Evolutionary conservation across 2,797 vertebrate genomes (phyloP).

Genomic region (Setipinna tenuifilis): DNA sequence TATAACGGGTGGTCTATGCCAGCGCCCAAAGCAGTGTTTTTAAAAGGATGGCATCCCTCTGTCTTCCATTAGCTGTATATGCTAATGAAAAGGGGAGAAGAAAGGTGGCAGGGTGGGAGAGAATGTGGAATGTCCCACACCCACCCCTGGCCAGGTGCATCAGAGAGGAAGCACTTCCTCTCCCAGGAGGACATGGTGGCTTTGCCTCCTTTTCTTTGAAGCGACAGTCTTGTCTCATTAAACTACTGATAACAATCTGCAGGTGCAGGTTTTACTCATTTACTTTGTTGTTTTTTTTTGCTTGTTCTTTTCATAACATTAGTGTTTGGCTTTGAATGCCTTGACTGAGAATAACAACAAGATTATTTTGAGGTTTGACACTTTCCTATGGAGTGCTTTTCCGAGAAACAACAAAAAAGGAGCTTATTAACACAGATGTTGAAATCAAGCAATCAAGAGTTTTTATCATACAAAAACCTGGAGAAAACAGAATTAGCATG

Average conservation of each 20-base stretch:
- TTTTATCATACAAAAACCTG: not conserved
- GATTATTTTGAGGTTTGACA: slow-evolving; percentile 1
- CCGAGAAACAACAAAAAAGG: not conserved
- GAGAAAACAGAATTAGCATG: not conserved
- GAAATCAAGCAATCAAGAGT: not conserved
- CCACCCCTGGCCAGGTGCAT: slow-evolving; percentile 40
- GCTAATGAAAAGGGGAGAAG: slow-evolving; percentile 39
- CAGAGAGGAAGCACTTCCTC: not conserved
- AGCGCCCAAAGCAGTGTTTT: slow-evolving; percentile 27
- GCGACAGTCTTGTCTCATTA: not conserved
- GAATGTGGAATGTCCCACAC: slow-evolving; percentile 44
- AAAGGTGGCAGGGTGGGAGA: slow-evolving; percentile 14
- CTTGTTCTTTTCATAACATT: not conserved
- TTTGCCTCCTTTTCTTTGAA: not conserved
- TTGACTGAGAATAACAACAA: slow-evolving; percentile 39
- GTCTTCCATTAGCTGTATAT: slow-evolving; percentile 38
- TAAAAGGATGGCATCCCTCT: slow-evolving; percentile 20
- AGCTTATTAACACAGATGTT: not conserved
- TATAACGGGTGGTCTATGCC: slow-evolving; percentile 28
- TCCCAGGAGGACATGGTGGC: not conserved
- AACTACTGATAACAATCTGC: slow-evolving; percentile 5
- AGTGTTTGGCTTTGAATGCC: slow-evolving; percentile 44
- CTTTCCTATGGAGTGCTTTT: not conserved
- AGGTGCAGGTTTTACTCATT: not conserved
- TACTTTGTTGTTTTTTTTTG: not conserved